Base-by-base conservation (phyloP, 2,888 invertebrate species). In the Ormyrus nitidulus region DNA sequence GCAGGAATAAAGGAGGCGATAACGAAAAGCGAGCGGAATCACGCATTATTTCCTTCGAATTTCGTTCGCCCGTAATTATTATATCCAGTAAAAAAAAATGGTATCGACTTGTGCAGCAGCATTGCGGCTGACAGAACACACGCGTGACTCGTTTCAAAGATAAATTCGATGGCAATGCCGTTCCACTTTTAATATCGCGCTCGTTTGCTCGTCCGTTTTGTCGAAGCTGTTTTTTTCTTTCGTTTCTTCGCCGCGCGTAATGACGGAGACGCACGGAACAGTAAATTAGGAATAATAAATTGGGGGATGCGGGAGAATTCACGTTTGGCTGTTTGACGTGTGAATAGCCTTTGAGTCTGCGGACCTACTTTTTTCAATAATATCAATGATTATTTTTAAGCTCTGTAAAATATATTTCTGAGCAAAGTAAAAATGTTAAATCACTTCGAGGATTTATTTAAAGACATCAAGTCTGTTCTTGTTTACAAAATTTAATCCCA, bases 161-260 rank as follows among this genome's bases (percentile, higher is more conserved):
- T 66, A 74, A 74, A 66, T 74, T 59, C 58, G 59, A 51, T 11
- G 56, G 46, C 10, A 34, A 48, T 68, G 5, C 58, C 19, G 62
- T 58, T 74, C 65, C 11, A 65, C 56, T 74, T 74, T 74, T 54
- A 74, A 74, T 65, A 65, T 74, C 73, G 2, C 59, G 19, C 13
- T 58, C 13, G 56, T 62, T 62, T 61, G 44, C 0, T 62, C 34
- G 4, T 34, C 62, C 4, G 19, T 19, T 19, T 19, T 19, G 19
- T 19, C 19, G 19, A 19, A 19, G 19, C 19, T 19, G 19, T 19
- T 9, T 11, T 19, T 53, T 44, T 51, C 1, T 51, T 4, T 53
- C 49, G 9, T 10, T 11, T 19, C 44, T 53, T 72, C 51, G 46
- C 13, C 11, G 34, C 19, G 51, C 34, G 44, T 13, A 61, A 19